Percentiles rank a stretch among this genome's conserved stretches.
Conservation (phyloP, 2,888 invertebrate species). For the Rhagophthalmus giganteus region DNA sequence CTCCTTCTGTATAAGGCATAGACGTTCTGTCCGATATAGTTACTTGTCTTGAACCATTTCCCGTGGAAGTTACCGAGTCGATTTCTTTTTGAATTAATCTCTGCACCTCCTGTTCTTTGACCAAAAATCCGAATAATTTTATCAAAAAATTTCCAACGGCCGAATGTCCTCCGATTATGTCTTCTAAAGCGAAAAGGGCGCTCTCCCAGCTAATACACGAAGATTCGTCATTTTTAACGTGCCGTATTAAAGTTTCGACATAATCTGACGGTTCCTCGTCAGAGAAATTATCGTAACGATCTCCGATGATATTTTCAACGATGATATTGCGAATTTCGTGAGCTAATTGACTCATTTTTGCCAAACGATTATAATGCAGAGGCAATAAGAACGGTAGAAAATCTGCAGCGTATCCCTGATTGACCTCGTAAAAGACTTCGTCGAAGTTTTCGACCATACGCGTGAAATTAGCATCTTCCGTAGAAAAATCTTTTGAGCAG, state of each 20-base stretch:
- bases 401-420: slow-evolving; percentile 69
- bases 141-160: slow-evolving; percentile 66
- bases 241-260: slow-evolving; percentile 61
- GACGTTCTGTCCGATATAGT: slow-evolving; percentile 52
- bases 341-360: slow-evolving; percentile 58
- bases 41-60: slow-evolving; percentile 39
- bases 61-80: slow-evolving; percentile 48
- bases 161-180: slow-evolving; percentile 62
- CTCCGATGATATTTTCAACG: slow-evolving; percentile 56
- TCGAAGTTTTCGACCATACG: slow-evolving; percentile 62
- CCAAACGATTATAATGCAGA: slow-evolving; percentile 58
- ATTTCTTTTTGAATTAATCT: slow-evolving; percentile 61
- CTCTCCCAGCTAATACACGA: slow-evolving; percentile 59
- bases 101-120: slow-evolving; percentile 59
- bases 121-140: slow-evolving; percentile 62
- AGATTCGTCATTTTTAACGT: slow-evolving; percentile 53
- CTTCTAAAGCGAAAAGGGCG: slow-evolving; percentile 58
- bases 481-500: slow-evolving; percentile 59
- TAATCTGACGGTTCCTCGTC: slow-evolving; percentile 57
- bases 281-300: slow-evolving; percentile 51
- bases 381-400: slow-evolving; percentile 66
- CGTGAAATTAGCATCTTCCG: slow-evolving; percentile 55
- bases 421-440: slow-evolving; percentile 68
- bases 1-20: slow-evolving; percentile 65
- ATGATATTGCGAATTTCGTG: slow-evolving; percentile 61